Conservation (phyloP, 37 sponge, comb jelly and placozoan genomes). For the Geodia barretti region DNA sequence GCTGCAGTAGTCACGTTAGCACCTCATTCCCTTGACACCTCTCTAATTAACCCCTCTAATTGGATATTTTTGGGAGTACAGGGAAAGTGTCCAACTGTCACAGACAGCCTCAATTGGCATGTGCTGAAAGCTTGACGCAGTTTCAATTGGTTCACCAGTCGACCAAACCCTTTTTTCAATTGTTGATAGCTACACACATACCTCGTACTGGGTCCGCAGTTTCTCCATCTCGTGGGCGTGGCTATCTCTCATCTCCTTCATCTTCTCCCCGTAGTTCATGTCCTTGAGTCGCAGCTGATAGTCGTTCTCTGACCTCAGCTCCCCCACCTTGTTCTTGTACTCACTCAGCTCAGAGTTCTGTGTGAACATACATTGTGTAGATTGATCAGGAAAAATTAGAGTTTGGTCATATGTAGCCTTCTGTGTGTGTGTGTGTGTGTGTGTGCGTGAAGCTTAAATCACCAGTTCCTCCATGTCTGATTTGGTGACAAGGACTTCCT, state of each 20-base stretch:
- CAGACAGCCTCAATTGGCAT: no score
- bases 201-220: constrained; percentile 75
- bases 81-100: no score
- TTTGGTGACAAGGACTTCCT: constrained; percentile 94
- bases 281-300: constrained; percentile 97
- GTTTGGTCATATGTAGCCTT: no score
- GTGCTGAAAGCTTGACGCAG: neutral
- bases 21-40: neutral
- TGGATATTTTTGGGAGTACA: no score
- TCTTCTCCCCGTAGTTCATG: constrained; percentile 96
- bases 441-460: no score
- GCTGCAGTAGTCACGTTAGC: no score
- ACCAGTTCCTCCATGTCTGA: constrained; percentile 96
- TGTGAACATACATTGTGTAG: neutral
- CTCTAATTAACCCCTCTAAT: no score
- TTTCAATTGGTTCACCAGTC: no score
- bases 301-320: constrained; percentile 98
- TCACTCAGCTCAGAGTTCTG: constrained; percentile 88
- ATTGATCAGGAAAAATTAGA: neutral
- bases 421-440: constrained; percentile 6
- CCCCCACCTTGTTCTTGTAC: constrained; percentile 90
- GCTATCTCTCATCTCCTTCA: constrained; percentile 93
- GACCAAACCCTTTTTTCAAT: neutral
- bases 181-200: no score
- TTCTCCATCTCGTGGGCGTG: constrained; percentile 92